Conservation (phyloP, 1,140 invertebrate genomes). For the Caenorhabditis remanei region DNA sequence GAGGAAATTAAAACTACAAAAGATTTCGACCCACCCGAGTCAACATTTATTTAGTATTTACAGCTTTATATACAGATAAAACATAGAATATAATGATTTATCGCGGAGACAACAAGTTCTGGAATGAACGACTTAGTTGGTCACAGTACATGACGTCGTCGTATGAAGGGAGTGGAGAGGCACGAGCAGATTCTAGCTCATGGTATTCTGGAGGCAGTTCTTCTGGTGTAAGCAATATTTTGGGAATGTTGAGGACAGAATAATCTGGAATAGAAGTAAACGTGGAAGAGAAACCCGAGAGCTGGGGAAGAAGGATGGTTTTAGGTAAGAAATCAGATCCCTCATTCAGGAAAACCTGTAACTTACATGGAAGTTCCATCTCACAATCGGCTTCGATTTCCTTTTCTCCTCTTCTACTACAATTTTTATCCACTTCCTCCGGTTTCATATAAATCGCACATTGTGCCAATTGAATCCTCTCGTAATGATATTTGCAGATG, state of each 20-base stretch:
- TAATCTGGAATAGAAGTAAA: not conserved
- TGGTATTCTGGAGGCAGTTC: constrained; percentile 24
- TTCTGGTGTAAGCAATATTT: not conserved
- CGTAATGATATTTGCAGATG: constrained; percentile 45
- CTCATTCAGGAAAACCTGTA: not conserved
- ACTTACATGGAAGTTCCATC: constrained; percentile 24
- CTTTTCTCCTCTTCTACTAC: not conserved
- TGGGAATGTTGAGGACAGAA: not conserved
- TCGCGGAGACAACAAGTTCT: constrained; percentile 19
- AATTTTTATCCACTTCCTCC: constrained; percentile 11
- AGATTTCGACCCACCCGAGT: not conserved
- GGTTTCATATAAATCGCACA: constrained; percentile 29
- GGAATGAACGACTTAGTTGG: constrained; percentile 41
- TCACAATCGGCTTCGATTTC: constrained; percentile 2
- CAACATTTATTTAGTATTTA: not conserved
- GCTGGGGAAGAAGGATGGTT: too few species aligned
- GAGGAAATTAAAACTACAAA: constrained; percentile 10
- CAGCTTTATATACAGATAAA: not conserved
- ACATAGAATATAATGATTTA: not conserved
- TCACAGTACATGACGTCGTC: constrained; percentile 38
- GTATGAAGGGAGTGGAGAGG: constrained; percentile 27
- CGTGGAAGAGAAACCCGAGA: too few species aligned
- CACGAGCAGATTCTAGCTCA: constrained; percentile 41
- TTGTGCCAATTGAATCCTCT: constrained; percentile 17
- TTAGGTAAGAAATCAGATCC: too few species aligned